These are phyloP conservation scores for Holothuria scabra DNA, from an alignment of 53 echinoderm and acorn worm genomes.

Conservation along the genomic window DNA sequence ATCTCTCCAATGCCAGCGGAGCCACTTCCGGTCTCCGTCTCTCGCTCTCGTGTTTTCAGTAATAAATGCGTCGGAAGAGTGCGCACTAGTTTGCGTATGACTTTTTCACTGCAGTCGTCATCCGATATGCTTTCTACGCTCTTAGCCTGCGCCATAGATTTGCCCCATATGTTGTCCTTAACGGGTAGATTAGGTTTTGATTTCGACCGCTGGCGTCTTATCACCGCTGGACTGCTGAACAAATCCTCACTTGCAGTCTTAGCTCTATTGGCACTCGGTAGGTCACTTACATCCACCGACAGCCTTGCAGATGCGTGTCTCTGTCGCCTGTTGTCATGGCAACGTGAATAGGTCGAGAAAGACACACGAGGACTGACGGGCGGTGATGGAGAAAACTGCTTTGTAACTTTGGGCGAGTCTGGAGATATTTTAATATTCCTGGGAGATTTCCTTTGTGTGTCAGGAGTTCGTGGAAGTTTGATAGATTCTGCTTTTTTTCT, in stretches of 20 bases:
- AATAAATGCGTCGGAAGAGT: conserved; percentile 77
- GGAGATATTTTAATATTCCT: too few relatives aligned
- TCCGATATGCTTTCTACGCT: neutral
- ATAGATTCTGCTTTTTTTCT: neutral
- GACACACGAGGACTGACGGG: neutral
- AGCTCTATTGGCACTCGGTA: neutral
- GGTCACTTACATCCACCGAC: conserved; percentile 9
- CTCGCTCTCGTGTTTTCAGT: conserved; percentile 68
- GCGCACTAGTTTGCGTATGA: conserved; percentile 69
- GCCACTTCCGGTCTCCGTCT: conserved; percentile 71
- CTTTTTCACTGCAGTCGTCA: conserved; percentile 55
- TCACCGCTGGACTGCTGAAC: conserved; percentile 21
- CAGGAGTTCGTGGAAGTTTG: conserved; percentile 8
- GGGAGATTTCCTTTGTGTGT: conserved; percentile 2
- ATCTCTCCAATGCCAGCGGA: conserved; percentile 43
- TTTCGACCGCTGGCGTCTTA: conserved; percentile 3
- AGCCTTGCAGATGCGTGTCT: neutral
- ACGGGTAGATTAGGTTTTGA: neutral
- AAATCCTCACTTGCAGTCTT: conserved; percentile 3
- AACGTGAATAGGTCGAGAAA: neutral
- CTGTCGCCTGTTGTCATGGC: neutral
- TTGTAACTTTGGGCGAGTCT: too few relatives aligned
- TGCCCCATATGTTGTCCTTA: neutral
- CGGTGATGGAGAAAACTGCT: neutral
- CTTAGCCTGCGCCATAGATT: neutral